Base-by-base conservation (phyloP, 1,140 invertebrate genomes). In the Condylostylus longicornis region DNA sequence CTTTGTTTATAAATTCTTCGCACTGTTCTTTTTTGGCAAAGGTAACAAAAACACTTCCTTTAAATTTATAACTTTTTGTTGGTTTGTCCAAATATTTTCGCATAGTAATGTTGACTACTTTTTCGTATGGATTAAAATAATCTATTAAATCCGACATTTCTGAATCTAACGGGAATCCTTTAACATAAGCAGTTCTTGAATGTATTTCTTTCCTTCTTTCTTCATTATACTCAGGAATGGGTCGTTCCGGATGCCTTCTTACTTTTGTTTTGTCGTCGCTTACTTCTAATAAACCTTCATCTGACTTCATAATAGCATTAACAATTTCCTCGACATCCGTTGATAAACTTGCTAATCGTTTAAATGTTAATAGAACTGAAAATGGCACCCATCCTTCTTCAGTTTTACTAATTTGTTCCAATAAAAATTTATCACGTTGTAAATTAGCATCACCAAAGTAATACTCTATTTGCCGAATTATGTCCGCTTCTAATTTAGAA, bases 301-400 rank as follows among this genome's bases (percentile, higher is more conserved):
- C 68, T 3, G 87, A 85, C 39, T 80, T 79, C 46, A 70, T 70
- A 4, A 96, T 42, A 1, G 87, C 80, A 39, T 70, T 67, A 4
- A 75, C 63, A 44, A 97, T 88, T 1, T 75, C 65, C 23, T 75
- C 64, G 1, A 58, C 35, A 51, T 94, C 79, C 30, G 64, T 72
- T 3, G 74, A 73, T 1, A 96, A 48, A 18, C 70, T 62, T 2
- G 83, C 76, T 23, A 97, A 65, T 18, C 88, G 70, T 50, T 94
- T 91, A 52, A 96, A 97, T 42, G 77, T 91, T 19, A 85, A 64
- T 63, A 97, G 74, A 1, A 81, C 72, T 1, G 79, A 72, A 23
- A 96, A 54, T 2, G 84, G 72, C 18, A 97, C 70, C 90, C 89
- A 96, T 7, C 91, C 91, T 43, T 90, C 79, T 47, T 93, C 81